A percentile compares a stretch with the other conserved stretches of the same genome.
Conservation (phyloP, 23 tunicate species). For the Diplosoma virens region DNA sequence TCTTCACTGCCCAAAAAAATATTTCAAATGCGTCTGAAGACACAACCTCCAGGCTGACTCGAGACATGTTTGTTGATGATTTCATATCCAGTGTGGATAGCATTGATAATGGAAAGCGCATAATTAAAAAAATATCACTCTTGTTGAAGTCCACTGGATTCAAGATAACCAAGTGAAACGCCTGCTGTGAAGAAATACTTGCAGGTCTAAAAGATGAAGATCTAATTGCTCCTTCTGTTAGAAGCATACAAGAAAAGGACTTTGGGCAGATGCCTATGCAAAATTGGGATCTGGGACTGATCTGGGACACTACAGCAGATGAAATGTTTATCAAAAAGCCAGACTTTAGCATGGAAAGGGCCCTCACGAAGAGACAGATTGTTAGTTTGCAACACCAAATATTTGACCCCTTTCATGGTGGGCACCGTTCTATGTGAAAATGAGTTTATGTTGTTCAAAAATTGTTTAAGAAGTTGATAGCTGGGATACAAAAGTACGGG, state of each 20-base stretch:
- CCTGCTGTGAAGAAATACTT: background rate
- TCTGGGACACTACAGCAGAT: background rate
- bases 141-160: background rate
- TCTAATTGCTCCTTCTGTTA: background rate
- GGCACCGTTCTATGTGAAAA: too few species aligned
- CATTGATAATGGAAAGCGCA: too few species aligned
- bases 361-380: background rate
- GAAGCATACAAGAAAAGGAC: background rate
- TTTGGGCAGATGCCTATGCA: background rate
- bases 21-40: too few species aligned
- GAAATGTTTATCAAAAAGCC: background rate
- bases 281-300: background rate
- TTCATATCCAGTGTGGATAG: too few species aligned
- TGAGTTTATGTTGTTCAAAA: background rate
- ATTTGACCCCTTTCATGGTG: too few species aligned
- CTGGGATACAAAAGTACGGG: too few species aligned
- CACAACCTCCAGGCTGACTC: too few species aligned
- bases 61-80: too few species aligned
- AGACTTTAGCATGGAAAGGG: background rate
- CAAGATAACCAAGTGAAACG: background rate
- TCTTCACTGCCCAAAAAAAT: too few species aligned
- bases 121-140: background rate
- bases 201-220: background rate
- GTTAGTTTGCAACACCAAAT: background rate
- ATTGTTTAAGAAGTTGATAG: background rate